phyloP scores from a whole-genome alignment of 2,113 vertebrate genomes.

The Rattus norvegicus region DNA sequence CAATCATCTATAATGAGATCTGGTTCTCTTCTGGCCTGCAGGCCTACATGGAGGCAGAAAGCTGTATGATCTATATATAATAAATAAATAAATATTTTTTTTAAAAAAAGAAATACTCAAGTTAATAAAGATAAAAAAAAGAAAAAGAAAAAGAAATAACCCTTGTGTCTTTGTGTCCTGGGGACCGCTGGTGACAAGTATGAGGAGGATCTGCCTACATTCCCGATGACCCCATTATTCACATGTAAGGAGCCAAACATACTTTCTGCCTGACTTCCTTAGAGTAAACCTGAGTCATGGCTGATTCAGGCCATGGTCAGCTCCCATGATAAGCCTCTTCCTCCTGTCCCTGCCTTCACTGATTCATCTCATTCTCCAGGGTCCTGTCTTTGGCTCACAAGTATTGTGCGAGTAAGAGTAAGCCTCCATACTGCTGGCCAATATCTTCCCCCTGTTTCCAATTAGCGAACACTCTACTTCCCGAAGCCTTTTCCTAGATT shows the following conservation, averaged over 20 bases:
- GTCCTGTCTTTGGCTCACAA: background rate
- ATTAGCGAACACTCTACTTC: background rate
- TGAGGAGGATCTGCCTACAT: background rate
- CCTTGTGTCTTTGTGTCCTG: background rate
- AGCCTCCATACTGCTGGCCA: background rate
- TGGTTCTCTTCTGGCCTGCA: too few species aligned
- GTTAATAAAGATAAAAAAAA: too few species aligned
- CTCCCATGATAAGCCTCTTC: background rate
- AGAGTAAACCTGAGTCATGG: slow-evolving; percentile 34
- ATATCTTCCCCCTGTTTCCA: background rate
- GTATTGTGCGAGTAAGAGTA: background rate
- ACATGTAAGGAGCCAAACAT: background rate
- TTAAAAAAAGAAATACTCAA: too few species aligned
- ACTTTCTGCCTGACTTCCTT: slow-evolving; percentile 20
- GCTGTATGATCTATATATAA: too few species aligned
- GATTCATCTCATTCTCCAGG: background rate
- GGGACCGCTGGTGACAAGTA: background rate
- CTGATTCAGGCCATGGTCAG: background rate
- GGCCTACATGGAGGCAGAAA: too few species aligned
- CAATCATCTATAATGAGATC: too few species aligned
- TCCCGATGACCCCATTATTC: background rate
- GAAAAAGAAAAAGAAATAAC: too few species aligned
- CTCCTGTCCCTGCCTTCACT: background rate
- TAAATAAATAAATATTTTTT: too few species aligned
- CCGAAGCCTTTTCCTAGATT: background rate